Conservation (phyloP, 64 coral and sea anemone genomes). For the Exaiptasia diaphana region DNA sequence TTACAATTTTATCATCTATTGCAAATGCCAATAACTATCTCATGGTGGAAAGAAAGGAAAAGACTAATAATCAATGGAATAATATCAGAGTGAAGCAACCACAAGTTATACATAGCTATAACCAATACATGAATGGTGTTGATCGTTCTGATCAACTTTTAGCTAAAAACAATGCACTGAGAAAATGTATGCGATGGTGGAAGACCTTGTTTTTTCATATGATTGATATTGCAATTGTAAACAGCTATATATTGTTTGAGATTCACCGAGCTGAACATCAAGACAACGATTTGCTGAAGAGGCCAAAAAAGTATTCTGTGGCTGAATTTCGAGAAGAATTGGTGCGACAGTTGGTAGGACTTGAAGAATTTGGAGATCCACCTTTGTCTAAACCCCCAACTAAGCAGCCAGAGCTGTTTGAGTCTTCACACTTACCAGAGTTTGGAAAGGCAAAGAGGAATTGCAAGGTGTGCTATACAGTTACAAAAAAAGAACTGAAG, state of each 20-base stretch:
- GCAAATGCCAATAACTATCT: constrained; percentile 21
- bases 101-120: constrained; percentile 3
- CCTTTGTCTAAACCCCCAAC: neutral
- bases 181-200: constrained; percentile 29
- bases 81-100: neutral
- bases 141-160: constrained; percentile 38
- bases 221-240: constrained; percentile 24
- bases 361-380: neutral
- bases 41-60: neutral
- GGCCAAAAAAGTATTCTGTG: neutral
- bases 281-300: neutral
- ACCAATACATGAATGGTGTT: constrained; percentile 18
- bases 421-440: neutral
- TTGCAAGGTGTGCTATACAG: constrained; percentile 17
- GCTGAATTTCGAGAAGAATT: too few species aligned
- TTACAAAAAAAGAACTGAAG: neutral
- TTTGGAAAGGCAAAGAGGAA: neutral
- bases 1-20: neutral
- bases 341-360: neutral
- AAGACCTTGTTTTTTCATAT: constrained; percentile 29
- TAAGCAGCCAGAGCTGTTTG: neutral
- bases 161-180: neutral
- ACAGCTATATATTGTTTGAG: constrained; percentile 31
- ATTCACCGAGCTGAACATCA: neutral
- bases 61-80: neutral